Base-by-base conservation (phyloP, 2,888 invertebrate genomes). In the Mythimna impura region DNA sequence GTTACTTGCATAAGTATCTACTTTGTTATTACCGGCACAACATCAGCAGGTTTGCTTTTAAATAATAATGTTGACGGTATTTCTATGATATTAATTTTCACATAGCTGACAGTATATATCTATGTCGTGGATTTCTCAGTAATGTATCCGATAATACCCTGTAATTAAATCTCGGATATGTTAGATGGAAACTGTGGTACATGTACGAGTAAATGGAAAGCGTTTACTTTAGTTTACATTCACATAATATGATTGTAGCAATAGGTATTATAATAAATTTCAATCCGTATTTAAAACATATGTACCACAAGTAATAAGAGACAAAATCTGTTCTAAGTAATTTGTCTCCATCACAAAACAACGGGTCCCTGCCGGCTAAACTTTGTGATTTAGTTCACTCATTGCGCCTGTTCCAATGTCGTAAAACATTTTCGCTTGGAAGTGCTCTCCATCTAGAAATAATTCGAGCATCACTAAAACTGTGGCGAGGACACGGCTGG, bases 351-450 rank as follows among this genome's bases (percentile, higher is more conserved):
- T 85, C 84, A 79, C 76, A 79, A 85, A 78, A 85, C 81, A 83
- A 85, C 80, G 78, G 76, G 71, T 83, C 81, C 71, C 68, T 58
- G 64, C 68, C 43, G 73, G 66, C 70, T 66, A 79, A 85, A 85
- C 81, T 85, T 85, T 74, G 81, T 85, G 84, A 85, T 85, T 85
- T 85, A 85, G 78, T 73, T 85, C 71, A 76, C 81, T 85, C 79
- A 78, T 77, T 83, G 75, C 68, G 73, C 71, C 66, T 71, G 71
- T 77, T 81, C 74, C 83, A 75, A 80, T 84, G 79, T 84, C 81
- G 74, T 77, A 86, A 84, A 86, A 82, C 83, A 79, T 43, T 43
- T 74, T 80, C 76, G 66, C 71, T 76, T 55, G 76, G 80, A 79
- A 84, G 80, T 74, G 74, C 76, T 80, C 78, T 82, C 77, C 81